These are phyloP conservation scores for Acrocephalus kingi DNA, from an alignment of 2,113 vertebrate genomes.

Conservation along the genomic window DNA sequence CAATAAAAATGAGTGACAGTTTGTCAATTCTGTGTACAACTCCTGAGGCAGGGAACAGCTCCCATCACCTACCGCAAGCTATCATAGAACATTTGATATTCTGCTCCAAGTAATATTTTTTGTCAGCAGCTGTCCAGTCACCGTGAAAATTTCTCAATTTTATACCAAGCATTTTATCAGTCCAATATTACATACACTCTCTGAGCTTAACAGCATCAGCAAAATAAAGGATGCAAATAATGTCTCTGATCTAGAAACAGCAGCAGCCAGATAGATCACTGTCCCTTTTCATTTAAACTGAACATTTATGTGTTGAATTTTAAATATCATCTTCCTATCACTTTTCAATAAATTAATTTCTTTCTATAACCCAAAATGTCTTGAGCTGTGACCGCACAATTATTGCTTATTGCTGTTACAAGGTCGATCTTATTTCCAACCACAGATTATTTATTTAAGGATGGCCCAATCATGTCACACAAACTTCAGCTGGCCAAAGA, in stretches of 20 bases:
- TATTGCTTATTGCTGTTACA: not conserved
- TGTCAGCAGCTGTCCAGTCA: not conserved
- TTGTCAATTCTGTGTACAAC: not conserved
- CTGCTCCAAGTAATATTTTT: not conserved
- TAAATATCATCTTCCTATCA: constrained; percentile 56
- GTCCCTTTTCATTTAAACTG: not conserved
- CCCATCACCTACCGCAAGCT: not conserved
- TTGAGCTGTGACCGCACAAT: constrained; percentile 18
- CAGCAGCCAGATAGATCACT: not conserved
- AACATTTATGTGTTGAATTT: constrained; percentile 53
- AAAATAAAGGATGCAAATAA: constrained; percentile 72
- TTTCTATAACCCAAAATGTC: not conserved
- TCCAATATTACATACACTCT: constrained; percentile 5
- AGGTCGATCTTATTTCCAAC: constrained; percentile 53
- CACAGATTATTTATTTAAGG: constrained; percentile 73
- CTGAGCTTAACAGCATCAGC: constrained; percentile 21
- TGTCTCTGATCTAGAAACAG: constrained; percentile 7
- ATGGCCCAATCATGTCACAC: constrained; percentile 62
- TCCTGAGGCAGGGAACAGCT: not conserved
- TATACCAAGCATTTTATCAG: constrained; percentile 38
- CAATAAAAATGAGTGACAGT: not conserved
- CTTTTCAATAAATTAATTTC: constrained; percentile 55
- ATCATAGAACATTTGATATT: not conserved
- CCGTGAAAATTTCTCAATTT: not conserved
- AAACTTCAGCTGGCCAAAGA: constrained; percentile 32